phyloP scores from a whole-genome alignment of 2,797 vertebrate genomes.

The Smutsia temminckii region DNA sequence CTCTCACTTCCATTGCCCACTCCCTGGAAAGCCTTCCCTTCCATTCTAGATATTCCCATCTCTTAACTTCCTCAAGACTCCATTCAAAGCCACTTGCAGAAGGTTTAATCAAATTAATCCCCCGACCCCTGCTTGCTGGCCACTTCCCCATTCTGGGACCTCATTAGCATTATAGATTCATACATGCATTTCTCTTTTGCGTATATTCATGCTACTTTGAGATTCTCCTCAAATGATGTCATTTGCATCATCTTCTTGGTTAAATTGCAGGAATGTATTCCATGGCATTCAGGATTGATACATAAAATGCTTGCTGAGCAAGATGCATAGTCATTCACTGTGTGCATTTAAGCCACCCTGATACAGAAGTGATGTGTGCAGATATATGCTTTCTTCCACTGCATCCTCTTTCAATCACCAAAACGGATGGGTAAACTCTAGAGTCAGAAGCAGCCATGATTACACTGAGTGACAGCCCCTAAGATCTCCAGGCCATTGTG shows the following conservation, averaged over 20 bases:
- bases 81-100: neutral
- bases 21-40: neutral
- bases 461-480: neutral
- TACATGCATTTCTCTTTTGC: neutral
- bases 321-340: neutral
- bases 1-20: neutral
- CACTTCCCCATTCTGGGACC: neutral
- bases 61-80: neutral
- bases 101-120: neutral
- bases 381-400: neutral
- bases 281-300: neutral
- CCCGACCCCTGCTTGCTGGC: neutral
- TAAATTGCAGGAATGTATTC: neutral
- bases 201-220: conserved; percentile 7
- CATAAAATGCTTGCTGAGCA: neutral
- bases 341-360: neutral
- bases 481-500: neutral
- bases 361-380: neutral
- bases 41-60: neutral
- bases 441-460: neutral
- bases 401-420: neutral
- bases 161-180: neutral
- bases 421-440: neutral
- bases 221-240: neutral
- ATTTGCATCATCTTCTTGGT: conserved; percentile 25